Conservation (phyloP, 2,888 invertebrate genomes). For the Myopa tessellatipennis region DNA sequence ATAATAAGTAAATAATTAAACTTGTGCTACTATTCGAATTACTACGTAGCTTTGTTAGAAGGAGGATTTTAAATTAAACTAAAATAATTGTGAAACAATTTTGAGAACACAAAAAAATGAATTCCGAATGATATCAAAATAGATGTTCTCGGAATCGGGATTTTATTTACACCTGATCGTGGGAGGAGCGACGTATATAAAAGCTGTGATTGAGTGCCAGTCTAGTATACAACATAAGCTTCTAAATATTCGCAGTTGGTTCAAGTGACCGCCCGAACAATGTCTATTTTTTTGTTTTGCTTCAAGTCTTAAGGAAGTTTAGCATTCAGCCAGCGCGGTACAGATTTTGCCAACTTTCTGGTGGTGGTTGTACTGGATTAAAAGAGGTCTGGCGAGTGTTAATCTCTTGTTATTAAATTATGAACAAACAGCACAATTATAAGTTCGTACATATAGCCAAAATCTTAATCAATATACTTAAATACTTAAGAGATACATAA, state of each 20-base stretch:
- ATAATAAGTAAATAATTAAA: not conserved
- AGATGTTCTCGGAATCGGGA: not conserved
- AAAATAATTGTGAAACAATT: not conserved
- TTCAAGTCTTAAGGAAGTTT: not conserved
- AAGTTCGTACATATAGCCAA: not conserved
- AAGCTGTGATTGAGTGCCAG: conserved; percentile 48
- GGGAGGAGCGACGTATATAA: conserved; percentile 19
- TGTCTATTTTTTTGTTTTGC: not conserved
- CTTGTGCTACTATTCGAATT: not conserved
- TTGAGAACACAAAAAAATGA: not conserved
- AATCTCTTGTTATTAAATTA: conserved; percentile 2
- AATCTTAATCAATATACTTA: not conserved
- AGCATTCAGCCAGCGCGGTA: not conserved
- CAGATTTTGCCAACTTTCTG: conserved; percentile 10
- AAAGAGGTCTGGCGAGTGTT: not conserved
- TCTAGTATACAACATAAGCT: conserved; percentile 31
- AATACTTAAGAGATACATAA: too few relatives aligned
- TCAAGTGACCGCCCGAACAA: not conserved
- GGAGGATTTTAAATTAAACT: not conserved
- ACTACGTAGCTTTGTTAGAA: not conserved
- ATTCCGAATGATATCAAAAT: not conserved
- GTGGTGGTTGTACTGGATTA: not conserved
- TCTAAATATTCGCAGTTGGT: not conserved
- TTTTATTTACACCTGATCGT: conserved; percentile 19
- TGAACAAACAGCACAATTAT: conserved; percentile 49